A percentile compares a stretch with the other conserved stretches of the same genome.
Conservation (phyloP, 2,888 invertebrate species). For the Liodrosophila aerea region DNA sequence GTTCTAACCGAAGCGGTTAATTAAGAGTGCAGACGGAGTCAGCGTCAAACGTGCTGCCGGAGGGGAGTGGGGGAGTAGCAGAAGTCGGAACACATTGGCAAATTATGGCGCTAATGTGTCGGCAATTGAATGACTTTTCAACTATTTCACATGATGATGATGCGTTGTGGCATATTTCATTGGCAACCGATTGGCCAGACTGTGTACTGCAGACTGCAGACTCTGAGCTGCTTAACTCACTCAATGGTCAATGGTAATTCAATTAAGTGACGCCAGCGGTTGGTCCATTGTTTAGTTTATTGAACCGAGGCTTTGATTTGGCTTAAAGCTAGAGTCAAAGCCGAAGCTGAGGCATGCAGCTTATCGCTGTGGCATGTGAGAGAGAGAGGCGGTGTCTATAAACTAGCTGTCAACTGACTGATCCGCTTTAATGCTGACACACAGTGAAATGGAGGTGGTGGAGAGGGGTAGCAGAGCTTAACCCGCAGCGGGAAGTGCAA, state of each 20-base stretch:
- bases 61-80: conserved; percentile 12
- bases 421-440: conserved; percentile 60
- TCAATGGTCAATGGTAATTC: conserved; percentile 58
- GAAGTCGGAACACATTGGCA: conserved; percentile 22
- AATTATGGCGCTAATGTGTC: conserved; percentile 72
- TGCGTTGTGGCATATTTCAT: conserved; percentile 48
- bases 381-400: conserved; percentile 39
- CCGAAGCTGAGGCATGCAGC: conserved; percentile 10
- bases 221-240: conserved; percentile 16
- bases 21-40: conserved; percentile 63
- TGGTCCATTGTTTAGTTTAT: conserved; percentile 67
- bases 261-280: conserved; percentile 53
- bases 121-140: conserved; percentile 51
- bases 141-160: conserved; percentile 37
- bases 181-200: conserved; percentile 44
- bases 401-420: conserved; percentile 52
- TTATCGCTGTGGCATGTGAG: conserved; percentile 38
- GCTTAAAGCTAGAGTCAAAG: background rate
- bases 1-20: conserved; percentile 71
- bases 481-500: conserved; percentile 64
- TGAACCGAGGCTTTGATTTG: conserved; percentile 44
- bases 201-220: too few relatives aligned
- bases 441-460: background rate
- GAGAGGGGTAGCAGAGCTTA: conserved; percentile 24
- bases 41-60: too few relatives aligned